Conservation (phyloP, 1,140 invertebrate genomes). For the Drosophila subpulchrella region DNA sequence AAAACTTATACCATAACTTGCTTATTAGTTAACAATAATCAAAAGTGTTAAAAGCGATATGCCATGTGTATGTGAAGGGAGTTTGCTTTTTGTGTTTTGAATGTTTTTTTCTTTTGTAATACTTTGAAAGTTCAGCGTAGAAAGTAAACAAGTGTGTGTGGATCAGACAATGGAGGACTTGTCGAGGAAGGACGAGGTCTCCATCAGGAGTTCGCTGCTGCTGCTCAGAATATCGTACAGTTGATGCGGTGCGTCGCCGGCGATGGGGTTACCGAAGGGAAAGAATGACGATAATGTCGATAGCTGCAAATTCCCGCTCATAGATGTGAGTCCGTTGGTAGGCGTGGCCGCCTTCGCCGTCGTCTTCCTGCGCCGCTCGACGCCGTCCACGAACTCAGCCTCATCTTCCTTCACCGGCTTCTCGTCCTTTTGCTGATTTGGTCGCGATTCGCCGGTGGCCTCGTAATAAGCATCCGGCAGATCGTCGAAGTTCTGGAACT, state of each 20-base stretch:
- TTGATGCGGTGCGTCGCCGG: slow-evolving; percentile 77
- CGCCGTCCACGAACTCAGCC: slow-evolving; percentile 73
- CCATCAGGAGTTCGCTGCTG: slow-evolving; percentile 72
- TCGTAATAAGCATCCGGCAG: slow-evolving; percentile 76
- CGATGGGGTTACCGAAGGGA: slow-evolving; percentile 84
- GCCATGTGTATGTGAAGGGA: slow-evolving; percentile 38
- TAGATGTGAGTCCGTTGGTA: slow-evolving; percentile 49
- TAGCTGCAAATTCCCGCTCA: slow-evolving; percentile 41
- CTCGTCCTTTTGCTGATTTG: slow-evolving; percentile 16
- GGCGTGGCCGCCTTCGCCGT: slow-evolving; percentile 21
- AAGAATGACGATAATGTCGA: slow-evolving; percentile 85
- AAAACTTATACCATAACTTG: slow-evolving; percentile 64
- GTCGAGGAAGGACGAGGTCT: slow-evolving; percentile 80
- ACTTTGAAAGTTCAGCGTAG: slow-evolving; percentile 75
- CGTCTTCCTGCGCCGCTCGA: slow-evolving; percentile 67
- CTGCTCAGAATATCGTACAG: slow-evolving; percentile 76
- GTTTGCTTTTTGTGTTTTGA: neutral
- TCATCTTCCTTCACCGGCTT: slow-evolving; percentile 1
- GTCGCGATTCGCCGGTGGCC: slow-evolving; percentile 38
- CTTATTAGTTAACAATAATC: slow-evolving; percentile 78
- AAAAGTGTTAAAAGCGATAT: slow-evolving; percentile 76
- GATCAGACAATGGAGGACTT: slow-evolving; percentile 78
- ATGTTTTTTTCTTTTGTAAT: slow-evolving; percentile 50
- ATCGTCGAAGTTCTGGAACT: slow-evolving; percentile 75
- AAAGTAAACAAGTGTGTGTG: slow-evolving; percentile 8